Evolutionary conservation across 1,140 invertebrate genomes (phyloP).

Genomic region (Temnothorax longispinosus): DNA sequence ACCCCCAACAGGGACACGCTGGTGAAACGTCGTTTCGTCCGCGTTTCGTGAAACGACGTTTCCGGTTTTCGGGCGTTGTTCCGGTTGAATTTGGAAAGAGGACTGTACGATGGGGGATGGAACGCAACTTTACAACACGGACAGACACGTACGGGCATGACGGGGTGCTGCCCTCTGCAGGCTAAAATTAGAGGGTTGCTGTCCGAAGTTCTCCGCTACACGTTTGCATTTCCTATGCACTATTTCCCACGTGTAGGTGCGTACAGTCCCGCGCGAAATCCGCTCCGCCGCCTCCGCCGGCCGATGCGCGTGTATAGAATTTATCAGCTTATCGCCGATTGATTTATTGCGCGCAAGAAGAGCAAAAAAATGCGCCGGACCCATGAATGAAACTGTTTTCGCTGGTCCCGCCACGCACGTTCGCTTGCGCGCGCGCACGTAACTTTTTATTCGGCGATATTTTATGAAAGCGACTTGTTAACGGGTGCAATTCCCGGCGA

Average conservation of each 20-base stretch:
- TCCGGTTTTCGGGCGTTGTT: conserved; percentile 66
- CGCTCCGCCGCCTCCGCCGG: background rate
- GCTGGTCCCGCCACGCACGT: conserved; percentile 47
- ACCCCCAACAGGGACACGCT: background rate
- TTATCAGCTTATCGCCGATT: conserved; percentile 69
- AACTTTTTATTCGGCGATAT: conserved; percentile 65
- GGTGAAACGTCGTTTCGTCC: conserved; percentile 9
- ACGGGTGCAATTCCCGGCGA: conserved; percentile 53
- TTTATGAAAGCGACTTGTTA: conserved; percentile 73
- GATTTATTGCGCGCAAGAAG: conserved; percentile 59
- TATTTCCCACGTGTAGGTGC: conserved; percentile 78
- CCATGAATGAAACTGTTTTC: conserved; percentile 72
- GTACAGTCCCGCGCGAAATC: conserved; percentile 69
- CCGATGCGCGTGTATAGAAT: conserved; percentile 50
- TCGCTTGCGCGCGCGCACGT: conserved; percentile 23
- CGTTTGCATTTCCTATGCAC: conserved; percentile 82
- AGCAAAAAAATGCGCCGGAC: conserved; percentile 64
- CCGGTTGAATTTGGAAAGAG: conserved; percentile 75
- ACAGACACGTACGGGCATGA: conserved; percentile 76
- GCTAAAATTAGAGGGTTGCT: conserved; percentile 80
- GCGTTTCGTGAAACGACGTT: conserved; percentile 45
- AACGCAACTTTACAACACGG: conserved; percentile 77
- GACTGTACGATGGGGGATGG: conserved; percentile 75
- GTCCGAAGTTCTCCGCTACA: conserved; percentile 79
- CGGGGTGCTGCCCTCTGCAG: conserved; percentile 78